Evolutionary conservation across 2,113 vertebrate species (phyloP), one percentile per base, ranked within the genome.

Genomic region (Melanerpes formicivorus): DNA sequence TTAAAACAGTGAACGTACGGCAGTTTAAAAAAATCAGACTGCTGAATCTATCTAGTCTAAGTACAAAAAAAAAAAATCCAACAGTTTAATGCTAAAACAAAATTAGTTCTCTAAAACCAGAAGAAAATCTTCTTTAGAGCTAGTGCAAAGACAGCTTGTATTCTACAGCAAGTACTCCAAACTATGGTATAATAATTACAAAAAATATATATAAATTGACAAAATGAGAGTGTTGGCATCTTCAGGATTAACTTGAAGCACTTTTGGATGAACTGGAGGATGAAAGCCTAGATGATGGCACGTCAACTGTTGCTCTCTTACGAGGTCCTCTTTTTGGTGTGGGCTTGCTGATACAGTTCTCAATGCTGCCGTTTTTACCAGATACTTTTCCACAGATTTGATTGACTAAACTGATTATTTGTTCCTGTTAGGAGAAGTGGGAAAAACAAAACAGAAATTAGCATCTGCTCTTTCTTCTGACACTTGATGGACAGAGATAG

Each of bases 101-200:
- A 98, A 98, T 97, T 97, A 97, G 97, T 98, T 97, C 96, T 98
- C 98, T 98, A 98, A 99, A 98, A 98, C 97, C 98, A 98, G 98
- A 98, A 98, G 97, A 98, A 98, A 98, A 98, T 98, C 98, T 98
- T 99, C 98, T 99, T 99, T 98, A 99, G 98, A 99, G 98, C 99
- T 99, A 99, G 99, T 99, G 99, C 99, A 99, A 99, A 99, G 99
- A 99, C 99, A 99, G 98, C 99, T 98, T 98, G 98, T 98, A 98
- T 98, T 98, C 98, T 98, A 98, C 97, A 98, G 98, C 98, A 98
- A 98, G 98, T 98, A 98, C 98, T 99, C 98, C 98, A 97, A 98
- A 98, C 98, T 99, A 99, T 97, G 97, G 98, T 98, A 97, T 97
- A 97, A 97, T 97, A 98, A 98, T 98, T 98, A 98, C 97, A 98